Evolutionary conservation across 2,797 vertebrate species (phyloP).

Genomic region (Pangasius larnaudii): DNA sequence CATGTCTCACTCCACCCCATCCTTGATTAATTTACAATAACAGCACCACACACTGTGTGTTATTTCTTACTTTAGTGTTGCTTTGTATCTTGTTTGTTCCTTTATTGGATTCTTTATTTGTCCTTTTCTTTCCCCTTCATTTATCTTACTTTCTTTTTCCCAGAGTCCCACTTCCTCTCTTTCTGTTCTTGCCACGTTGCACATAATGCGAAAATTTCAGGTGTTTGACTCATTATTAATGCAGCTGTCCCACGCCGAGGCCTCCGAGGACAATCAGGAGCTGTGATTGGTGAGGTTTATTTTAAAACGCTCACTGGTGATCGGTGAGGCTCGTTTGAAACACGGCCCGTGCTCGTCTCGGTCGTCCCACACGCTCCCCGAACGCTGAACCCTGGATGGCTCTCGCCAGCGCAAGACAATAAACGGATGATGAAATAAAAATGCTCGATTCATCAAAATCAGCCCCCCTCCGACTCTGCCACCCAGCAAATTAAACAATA

Average conservation of each 20-base stretch:
- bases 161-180: slow-evolving; percentile 26
- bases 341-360: slow-evolving; percentile 25
- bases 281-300: slow-evolving; percentile 44
- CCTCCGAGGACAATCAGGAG: slow-evolving; percentile 32
- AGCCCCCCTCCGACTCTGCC: slow-evolving; percentile 73
- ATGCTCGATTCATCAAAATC: slow-evolving; percentile 85
- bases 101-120: slow-evolving; percentile 1
- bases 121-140: not conserved
- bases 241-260: slow-evolving; percentile 30
- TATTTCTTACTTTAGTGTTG: not conserved
- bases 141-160: slow-evolving; percentile 15
- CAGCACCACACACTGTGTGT: not conserved
- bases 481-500: slow-evolving; percentile 89
- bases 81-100: not conserved
- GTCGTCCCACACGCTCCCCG: slow-evolving; percentile 40
- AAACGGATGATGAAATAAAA: slow-evolving; percentile 85
- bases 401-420: slow-evolving; percentile 69
- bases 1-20: too few species aligned
- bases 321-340: slow-evolving; percentile 18
- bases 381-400: slow-evolving; percentile 40
- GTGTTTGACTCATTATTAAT: slow-evolving; percentile 47
- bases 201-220: slow-evolving; percentile 29
- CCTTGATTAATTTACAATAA: not conserved
- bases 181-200: slow-evolving; percentile 29
- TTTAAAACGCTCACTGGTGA: slow-evolving; percentile 23